Conservation (phyloP, 2,113 vertebrate genomes). For the Phrynosoma platyrhinos region DNA sequence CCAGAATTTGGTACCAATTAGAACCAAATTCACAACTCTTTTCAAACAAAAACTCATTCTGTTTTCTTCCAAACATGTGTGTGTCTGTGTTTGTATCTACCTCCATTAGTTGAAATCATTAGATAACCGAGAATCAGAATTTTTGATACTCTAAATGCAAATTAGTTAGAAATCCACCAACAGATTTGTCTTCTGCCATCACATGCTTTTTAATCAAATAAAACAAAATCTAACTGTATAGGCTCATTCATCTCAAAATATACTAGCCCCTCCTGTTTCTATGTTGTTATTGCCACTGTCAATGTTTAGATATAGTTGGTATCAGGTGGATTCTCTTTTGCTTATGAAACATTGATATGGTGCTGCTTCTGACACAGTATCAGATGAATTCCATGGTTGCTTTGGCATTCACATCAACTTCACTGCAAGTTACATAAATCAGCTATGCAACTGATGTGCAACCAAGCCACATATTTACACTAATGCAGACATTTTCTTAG, state of each 20-base stretch:
- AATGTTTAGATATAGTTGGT: not conserved
- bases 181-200: too few species aligned
- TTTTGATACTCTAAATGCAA: not conserved
- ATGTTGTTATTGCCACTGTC: not conserved
- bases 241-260: not conserved
- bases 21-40: not conserved
- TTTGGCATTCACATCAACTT: conserved; percentile 1
- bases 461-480: conserved; percentile 30
- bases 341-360: not conserved
- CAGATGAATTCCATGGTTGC: not conserved
- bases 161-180: not conserved
- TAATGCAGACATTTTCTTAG: conserved; percentile 33
- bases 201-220: not conserved
- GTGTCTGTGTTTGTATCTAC: too few species aligned
- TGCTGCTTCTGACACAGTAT: not conserved
- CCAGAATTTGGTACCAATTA: not conserved
- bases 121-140: not conserved
- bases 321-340: not conserved
- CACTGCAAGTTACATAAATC: not conserved
- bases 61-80: not conserved
- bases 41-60: not conserved
- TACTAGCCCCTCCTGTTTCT: not conserved
- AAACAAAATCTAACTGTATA: not conserved
- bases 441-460: conserved; percentile 10
- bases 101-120: not conserved